phyloP scores from a whole-genome alignment of 2,113 vertebrate species.

The Copsychus sechellarum region DNA sequence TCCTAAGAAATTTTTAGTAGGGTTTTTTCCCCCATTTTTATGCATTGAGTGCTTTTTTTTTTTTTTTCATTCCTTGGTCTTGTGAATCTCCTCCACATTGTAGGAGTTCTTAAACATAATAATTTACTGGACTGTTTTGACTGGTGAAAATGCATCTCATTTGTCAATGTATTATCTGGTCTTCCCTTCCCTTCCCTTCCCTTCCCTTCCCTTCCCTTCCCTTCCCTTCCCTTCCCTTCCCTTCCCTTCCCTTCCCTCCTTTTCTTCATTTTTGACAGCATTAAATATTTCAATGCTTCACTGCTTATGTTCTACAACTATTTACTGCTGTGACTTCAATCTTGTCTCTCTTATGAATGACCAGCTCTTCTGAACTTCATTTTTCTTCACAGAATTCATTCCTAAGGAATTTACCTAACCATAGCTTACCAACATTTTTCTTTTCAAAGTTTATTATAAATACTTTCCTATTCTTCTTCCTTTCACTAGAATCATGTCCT shows the following conservation, averaged over 20 bases:
- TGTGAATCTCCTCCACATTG: not conserved
- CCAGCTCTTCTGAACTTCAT: not conserved
- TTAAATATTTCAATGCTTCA: not conserved
- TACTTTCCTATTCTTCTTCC: not conserved
- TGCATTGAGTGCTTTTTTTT: not conserved
- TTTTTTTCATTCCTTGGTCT: not conserved
- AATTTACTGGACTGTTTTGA: not conserved
- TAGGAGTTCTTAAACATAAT: not conserved
- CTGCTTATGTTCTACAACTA: not conserved
- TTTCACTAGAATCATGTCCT: not conserved
- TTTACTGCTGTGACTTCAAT: not conserved
- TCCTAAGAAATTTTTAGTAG: not conserved
- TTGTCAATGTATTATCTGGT: not conserved
- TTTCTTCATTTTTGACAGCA: not conserved
- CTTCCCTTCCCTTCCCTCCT: no score
- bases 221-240: no score
- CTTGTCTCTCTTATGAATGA: not conserved
- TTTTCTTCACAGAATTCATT: not conserved
- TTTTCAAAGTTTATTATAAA: not conserved
- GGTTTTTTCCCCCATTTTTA: not conserved
- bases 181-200: no score
- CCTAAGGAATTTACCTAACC: not conserved
- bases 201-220: no score
- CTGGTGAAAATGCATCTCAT: not conserved
- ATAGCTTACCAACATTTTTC: not conserved